phyloP scores from a whole-genome alignment of 2,113 vertebrate genomes.

The Pimephales promelas region DNA sequence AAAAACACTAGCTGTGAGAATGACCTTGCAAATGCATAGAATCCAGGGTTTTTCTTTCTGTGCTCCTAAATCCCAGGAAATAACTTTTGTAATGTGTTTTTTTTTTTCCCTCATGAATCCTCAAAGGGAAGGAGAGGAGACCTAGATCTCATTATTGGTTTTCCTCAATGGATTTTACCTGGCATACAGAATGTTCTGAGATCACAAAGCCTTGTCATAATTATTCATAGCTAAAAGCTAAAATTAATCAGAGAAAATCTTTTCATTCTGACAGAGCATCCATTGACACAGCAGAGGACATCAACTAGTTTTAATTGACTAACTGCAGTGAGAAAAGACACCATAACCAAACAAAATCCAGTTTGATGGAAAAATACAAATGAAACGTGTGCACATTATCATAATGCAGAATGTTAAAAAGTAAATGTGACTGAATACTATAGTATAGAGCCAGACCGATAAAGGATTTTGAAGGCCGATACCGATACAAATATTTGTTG shows the following conservation, averaged over 20 bases:
- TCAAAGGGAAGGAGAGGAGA: conserved; percentile 21
- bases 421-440: background rate
- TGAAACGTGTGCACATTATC: background rate
- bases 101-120: background rate
- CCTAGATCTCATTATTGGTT: conserved; percentile 22
- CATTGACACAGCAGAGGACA: background rate
- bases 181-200: conserved; percentile 14
- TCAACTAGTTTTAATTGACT: conserved; percentile 10
- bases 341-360: background rate
- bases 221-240: conserved; percentile 4
- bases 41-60: conserved; percentile 26
- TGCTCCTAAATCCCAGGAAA: conserved; percentile 20
- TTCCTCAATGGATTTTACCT: conserved; percentile 26
- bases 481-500: too few species aligned
- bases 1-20: background rate
- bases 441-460: too few species aligned
- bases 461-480: too few species aligned
- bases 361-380: background rate
- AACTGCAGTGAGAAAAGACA: background rate
- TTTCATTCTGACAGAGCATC: background rate
- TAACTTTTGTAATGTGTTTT: conserved; percentile 1
- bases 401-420: background rate
- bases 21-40: conserved; percentile 15
- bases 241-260: background rate
- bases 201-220: conserved; percentile 8